Percentiles rank a stretch among this genome's conserved stretches.
Evolutionary conservation across 2,888 invertebrate species (phyloP).

Genomic region (Perizoma affinitatum): DNA sequence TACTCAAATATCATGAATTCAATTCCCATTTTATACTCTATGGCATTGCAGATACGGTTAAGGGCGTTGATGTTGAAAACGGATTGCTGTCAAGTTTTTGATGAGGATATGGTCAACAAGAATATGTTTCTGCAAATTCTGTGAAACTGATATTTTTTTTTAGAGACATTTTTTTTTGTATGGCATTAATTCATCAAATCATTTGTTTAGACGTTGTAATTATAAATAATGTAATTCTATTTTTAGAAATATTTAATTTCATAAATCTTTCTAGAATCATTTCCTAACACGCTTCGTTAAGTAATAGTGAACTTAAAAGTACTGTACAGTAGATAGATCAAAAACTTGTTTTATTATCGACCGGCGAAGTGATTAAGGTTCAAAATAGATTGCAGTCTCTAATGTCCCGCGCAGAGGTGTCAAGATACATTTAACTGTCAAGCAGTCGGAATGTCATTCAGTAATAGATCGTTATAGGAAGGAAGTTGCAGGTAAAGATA

Average conservation of each 20-base stretch:
- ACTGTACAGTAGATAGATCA: not conserved
- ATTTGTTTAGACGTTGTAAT: not conserved
- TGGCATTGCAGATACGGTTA: not conserved
- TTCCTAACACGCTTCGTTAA: too few species aligned
- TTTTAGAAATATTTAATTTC: too few species aligned
- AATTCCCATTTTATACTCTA: constrained; percentile 39
- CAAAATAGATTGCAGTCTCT: constrained; percentile 41
- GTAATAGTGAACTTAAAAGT: too few species aligned
- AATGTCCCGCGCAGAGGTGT: constrained; percentile 48
- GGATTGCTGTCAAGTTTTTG: constrained; percentile 16
- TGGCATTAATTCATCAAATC: not conserved
- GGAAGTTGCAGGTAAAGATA: constrained; percentile 80
- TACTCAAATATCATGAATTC: not conserved
- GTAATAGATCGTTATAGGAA: constrained; percentile 80
- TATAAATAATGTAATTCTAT: too few species aligned
- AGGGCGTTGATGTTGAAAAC: constrained; percentile 3
- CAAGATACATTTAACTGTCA: constrained; percentile 75
- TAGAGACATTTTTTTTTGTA: not conserved
- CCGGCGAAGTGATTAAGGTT: constrained; percentile 22
- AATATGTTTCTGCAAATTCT: constrained; percentile 24
- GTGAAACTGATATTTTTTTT: constrained; percentile 12
- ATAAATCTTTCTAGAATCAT: too few species aligned
- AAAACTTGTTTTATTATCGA: not conserved
- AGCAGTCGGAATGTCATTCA: constrained; percentile 74
- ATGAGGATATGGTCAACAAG: constrained; percentile 20